These are phyloP conservation scores for Argyra leucocephala DNA, from an alignment of 2,888 invertebrate genomes.

Conservation along the genomic window DNA sequence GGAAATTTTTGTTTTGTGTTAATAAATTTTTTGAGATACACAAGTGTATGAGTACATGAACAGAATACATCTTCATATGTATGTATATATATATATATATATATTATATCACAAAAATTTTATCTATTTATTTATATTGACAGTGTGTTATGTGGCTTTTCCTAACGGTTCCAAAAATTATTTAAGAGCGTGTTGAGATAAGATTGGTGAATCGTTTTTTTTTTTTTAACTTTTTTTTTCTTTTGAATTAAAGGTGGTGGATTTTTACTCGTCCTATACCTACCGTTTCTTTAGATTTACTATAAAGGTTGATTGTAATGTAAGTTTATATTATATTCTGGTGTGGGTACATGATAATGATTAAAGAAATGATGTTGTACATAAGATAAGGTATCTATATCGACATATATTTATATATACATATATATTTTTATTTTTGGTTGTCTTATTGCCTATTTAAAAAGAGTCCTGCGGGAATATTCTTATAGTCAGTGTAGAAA, in stretches of 20 bases:
- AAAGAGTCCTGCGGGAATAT: background rate
- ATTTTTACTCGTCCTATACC: background rate
- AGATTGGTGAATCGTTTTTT: too few relatives aligned
- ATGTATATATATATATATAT: background rate
- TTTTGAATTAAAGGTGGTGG: background rate
- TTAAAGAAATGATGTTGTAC: too few relatives aligned
- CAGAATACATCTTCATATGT: background rate
- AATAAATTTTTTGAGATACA: background rate
- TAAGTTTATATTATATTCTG: too few relatives aligned
- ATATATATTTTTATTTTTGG: too few relatives aligned
- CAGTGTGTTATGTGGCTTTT: background rate
- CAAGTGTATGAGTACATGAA: background rate
- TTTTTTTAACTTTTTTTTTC: too few relatives aligned
- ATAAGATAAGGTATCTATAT: too few relatives aligned
- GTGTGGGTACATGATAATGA: too few relatives aligned
- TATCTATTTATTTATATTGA: conserved; percentile 1
- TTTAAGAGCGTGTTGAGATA: background rate
- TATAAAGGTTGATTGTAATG: background rate
- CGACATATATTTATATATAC: too few relatives aligned
- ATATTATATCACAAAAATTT: background rate
- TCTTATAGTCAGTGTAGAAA: background rate
- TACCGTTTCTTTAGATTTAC: background rate
- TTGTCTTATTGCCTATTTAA: too few relatives aligned
- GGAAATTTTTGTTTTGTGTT: background rate
- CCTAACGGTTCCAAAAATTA: background rate